A percentile compares a stretch with the other conserved stretches of the same genome.
These are phyloP conservation scores for Drosophila ogumai DNA, from an alignment of 1,140 invertebrate species.

Conservation along the genomic window DNA sequence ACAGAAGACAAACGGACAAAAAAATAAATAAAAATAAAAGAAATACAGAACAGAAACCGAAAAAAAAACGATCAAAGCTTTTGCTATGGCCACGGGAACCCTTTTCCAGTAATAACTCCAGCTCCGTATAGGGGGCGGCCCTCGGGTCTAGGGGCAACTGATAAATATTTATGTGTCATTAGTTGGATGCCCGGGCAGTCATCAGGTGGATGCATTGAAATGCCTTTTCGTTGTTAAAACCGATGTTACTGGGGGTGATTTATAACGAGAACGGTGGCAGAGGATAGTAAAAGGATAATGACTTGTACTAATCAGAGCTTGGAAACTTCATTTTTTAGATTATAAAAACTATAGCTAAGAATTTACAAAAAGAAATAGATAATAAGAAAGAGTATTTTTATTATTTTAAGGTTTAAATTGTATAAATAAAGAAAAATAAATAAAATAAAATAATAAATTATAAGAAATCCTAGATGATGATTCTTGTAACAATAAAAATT, in stretches of 20 bases:
- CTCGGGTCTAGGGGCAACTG: conserved; percentile 21
- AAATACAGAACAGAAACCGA: conserved; percentile 22
- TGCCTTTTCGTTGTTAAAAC: conserved; percentile 36
- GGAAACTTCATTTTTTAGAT: not conserved
- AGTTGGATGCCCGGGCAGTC: conserved; percentile 60
- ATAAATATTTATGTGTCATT: conserved; percentile 82
- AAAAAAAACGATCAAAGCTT: conserved; percentile 55
- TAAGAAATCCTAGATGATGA: too few relatives aligned
- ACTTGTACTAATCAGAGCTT: too few relatives aligned
- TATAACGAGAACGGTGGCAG: conserved; percentile 9
- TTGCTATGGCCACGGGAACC: conserved; percentile 59
- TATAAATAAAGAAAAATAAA: too few relatives aligned
- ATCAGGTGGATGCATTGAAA: conserved; percentile 71
- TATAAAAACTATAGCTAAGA: not conserved
- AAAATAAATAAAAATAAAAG: not conserved
- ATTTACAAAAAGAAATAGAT: too few relatives aligned
- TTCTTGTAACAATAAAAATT: too few relatives aligned
- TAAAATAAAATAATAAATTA: too few relatives aligned
- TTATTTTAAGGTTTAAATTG: too few relatives aligned
- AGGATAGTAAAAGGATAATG: not conserved
- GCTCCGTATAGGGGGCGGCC: conserved; percentile 7
- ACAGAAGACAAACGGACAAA: conserved; percentile 54
- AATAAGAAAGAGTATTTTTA: not conserved
- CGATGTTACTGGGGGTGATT: conserved; percentile 11
- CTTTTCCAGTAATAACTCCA: conserved; percentile 64